These are phyloP conservation scores for Caradrina kadenii DNA, from an alignment of 2,888 invertebrate species.

Conservation along the genomic window DNA sequence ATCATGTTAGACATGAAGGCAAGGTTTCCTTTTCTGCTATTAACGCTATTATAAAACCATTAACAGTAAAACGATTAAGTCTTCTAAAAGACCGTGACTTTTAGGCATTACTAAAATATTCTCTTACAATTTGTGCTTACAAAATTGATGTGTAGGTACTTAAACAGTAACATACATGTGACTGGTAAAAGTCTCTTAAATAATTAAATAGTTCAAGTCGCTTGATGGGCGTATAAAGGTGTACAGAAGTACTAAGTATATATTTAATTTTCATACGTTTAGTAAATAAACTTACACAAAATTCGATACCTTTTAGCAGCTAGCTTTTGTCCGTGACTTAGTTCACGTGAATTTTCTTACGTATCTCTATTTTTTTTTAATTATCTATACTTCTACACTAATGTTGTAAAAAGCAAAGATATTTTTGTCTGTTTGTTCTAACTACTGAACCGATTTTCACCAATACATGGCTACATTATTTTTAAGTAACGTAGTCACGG, in stretches of 20 bases:
- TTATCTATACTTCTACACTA: too few species aligned
- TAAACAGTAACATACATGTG: neutral
- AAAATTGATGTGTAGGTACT: neutral
- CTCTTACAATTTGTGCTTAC: neutral
- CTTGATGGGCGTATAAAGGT: neutral
- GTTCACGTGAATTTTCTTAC: too few species aligned
- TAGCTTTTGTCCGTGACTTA: too few species aligned
- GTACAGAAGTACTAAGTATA: neutral
- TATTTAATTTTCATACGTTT: neutral
- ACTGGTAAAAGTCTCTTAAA: conserved; percentile 2
- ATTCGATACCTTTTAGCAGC: too few species aligned
- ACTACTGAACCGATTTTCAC: too few species aligned
- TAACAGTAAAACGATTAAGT: conserved; percentile 40
- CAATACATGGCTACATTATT: too few species aligned
- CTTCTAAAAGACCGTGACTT: neutral
- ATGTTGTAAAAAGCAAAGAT: too few species aligned
- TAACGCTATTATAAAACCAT: conserved; percentile 45
- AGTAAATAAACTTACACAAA: neutral
- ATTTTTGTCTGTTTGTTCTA: too few species aligned
- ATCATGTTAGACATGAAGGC: conserved; percentile 34
- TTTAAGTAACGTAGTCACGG: too few species aligned
- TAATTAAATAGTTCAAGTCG: neutral
- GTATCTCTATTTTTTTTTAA: too few species aligned
- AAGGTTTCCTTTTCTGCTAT: conserved; percentile 29
- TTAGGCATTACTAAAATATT: conserved; percentile 20